A percentile compares a stretch with the other conserved stretches of the same genome.
These are phyloP conservation scores for Drosophila eugracilis DNA, from an alignment of 1,140 invertebrate species.

Conservation along the genomic window DNA sequence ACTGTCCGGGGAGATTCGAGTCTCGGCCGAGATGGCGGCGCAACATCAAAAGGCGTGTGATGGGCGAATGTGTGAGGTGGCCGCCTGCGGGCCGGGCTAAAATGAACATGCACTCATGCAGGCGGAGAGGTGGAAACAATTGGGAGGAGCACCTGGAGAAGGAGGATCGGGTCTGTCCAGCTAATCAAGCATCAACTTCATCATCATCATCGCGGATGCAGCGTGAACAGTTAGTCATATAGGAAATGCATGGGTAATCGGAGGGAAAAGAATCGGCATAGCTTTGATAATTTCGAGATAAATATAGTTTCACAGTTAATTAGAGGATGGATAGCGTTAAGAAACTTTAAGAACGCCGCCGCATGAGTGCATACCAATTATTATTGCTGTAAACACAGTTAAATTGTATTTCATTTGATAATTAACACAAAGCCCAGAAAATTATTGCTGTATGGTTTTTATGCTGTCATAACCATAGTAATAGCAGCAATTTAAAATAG, in stretches of 20 bases:
- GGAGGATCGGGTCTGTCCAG: conserved; percentile 46
- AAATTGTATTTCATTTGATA: too few species aligned
- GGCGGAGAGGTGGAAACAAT: conserved; percentile 2
- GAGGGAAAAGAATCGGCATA: conserved; percentile 18
- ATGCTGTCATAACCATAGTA: too few species aligned
- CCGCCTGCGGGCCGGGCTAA: conserved; percentile 65
- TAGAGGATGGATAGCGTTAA: neutral
- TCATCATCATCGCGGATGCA: conserved; percentile 43
- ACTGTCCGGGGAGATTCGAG: conserved; percentile 32
- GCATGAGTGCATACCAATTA: too few species aligned
- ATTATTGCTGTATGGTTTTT: too few species aligned
- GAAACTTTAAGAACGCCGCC: neutral
- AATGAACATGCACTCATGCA: conserved; percentile 54
- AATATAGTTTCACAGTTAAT: conserved; percentile 4
- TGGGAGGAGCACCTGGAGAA: neutral
- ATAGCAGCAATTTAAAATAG: too few species aligned
- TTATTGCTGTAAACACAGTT: too few species aligned
- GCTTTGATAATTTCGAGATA: conserved; percentile 21
- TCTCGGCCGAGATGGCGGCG: conserved; percentile 40
- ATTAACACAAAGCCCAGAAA: too few species aligned
- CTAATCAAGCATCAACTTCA: conserved; percentile 74
- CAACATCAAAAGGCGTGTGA: conserved; percentile 62
- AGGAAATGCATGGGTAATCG: conserved; percentile 31
- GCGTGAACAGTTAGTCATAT: conserved; percentile 37
- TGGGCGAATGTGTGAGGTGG: conserved; percentile 45